These are phyloP conservation scores for Nannobrachium achirus DNA, from an alignment of 2,113 vertebrate genomes.

Conservation along the genomic window DNA sequence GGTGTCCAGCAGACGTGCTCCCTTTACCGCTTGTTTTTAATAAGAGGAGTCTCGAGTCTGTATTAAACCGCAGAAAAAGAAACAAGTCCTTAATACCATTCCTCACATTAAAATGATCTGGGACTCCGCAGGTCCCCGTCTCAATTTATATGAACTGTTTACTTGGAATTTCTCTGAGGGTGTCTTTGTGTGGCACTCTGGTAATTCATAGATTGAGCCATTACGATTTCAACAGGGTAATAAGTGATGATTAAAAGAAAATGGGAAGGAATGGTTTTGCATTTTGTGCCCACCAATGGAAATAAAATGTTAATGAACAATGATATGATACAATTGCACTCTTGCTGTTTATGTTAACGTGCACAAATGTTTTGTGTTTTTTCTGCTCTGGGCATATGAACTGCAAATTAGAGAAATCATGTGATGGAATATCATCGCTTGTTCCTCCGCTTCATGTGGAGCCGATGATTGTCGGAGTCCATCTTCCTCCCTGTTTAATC, in stretches of 20 bases:
- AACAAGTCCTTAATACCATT: neutral
- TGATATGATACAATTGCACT: neutral
- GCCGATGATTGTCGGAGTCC: neutral
- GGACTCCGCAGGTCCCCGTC: slow-evolving; percentile 9
- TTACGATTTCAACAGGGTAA: slow-evolving; percentile 15
- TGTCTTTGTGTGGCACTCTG: slow-evolving; percentile 12
- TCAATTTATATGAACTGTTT: slow-evolving; percentile 38
- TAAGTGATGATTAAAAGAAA: neutral
- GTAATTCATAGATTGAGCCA: slow-evolving; percentile 7
- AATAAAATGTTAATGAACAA: neutral
- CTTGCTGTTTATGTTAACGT: neutral
- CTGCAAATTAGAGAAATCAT: neutral
- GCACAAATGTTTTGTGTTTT: neutral
- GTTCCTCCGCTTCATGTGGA: neutral
- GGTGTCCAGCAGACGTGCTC: slow-evolving; percentile 43
- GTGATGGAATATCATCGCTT: too few relatives aligned
- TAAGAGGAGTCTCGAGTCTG: slow-evolving; percentile 32
- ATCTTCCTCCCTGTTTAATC: slow-evolving; percentile 4
- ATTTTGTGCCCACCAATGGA: neutral
- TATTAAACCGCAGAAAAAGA: slow-evolving; percentile 7
- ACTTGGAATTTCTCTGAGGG: slow-evolving; percentile 10
- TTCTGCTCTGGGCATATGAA: neutral
- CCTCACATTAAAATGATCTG: slow-evolving; percentile 32
- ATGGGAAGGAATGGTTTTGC: neutral
- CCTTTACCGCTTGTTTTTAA: slow-evolving; percentile 44